Evolutionary conservation across 2,797 vertebrate species (phyloP).

Genomic region (Artibeus jamaicensis): DNA sequence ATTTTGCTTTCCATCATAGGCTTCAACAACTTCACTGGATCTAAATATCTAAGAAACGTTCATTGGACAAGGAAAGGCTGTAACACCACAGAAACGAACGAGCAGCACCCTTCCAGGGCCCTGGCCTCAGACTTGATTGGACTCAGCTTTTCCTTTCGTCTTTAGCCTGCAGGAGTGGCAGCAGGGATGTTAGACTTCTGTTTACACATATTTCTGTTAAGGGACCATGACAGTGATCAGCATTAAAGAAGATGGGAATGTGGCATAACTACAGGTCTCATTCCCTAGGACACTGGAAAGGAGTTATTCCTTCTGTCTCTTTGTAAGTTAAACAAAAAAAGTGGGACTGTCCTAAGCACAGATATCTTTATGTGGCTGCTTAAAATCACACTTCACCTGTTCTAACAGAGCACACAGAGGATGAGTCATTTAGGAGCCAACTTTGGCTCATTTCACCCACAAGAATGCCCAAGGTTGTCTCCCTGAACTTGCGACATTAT

Average conservation of each 20-base stretch:
- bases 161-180: neutral
- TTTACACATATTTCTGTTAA: neutral
- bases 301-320: neutral
- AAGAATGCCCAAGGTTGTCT: slow-evolving; percentile 3
- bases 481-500: slow-evolving; percentile 22
- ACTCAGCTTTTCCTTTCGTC: neutral
- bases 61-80: neutral
- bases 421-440: neutral
- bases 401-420: neutral
- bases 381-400: neutral
- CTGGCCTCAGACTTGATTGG: rapidly evolving
- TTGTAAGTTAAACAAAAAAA: neutral
- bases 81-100: slow-evolving; percentile 3
- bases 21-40: slow-evolving; percentile 28
- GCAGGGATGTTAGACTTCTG: neutral
- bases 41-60: slow-evolving; percentile 42
- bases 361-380: neutral
- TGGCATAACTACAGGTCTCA: neutral
- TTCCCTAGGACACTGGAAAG: neutral
- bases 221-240: rapidly evolving
- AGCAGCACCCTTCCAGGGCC: neutral
- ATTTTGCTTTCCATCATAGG: slow-evolving; percentile 34
- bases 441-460: neutral
- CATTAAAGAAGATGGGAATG: neutral
- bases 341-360: neutral